A percentile compares a stretch with the other conserved stretches of the same genome.
Evolutionary conservation across 1,140 invertebrate genomes (phyloP).

Genomic region (Hylaeus anthracinus): DNA sequence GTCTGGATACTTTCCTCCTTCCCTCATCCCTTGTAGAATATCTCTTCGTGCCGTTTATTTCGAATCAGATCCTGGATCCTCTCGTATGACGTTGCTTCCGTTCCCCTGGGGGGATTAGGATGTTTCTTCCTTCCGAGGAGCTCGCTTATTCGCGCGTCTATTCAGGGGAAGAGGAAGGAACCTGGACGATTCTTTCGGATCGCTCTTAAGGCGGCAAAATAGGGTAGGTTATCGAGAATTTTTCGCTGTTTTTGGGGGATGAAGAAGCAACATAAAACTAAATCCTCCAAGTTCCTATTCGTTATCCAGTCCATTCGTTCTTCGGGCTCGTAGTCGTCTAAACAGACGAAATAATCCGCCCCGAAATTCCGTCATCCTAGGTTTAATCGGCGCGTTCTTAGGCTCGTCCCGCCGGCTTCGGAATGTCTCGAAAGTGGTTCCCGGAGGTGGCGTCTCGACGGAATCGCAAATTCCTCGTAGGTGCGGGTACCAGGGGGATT

Average conservation of each 20-base stretch:
- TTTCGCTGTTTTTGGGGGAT: conserved; percentile 22
- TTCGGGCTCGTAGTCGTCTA: background rate
- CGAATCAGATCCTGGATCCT: conserved; percentile 64
- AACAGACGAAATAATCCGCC: conserved; percentile 38
- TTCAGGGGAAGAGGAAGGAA: background rate
- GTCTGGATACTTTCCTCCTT: conserved; percentile 13
- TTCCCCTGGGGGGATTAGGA: conserved; percentile 44
- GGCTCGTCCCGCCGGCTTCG: conserved; percentile 19
- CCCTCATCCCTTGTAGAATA: conserved; percentile 23
- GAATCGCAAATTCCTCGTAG: conserved; percentile 76
- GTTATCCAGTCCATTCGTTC: too few species aligned
- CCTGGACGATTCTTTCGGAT: background rate
- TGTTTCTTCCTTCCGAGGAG: conserved; percentile 30
- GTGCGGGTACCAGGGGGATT: conserved; percentile 56
- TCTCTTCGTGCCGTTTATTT: conserved; percentile 59
- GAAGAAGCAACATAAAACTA: too few species aligned
- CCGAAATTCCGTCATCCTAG: conserved; percentile 27
- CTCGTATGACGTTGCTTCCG: conserved; percentile 59
- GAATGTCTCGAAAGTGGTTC: conserved; percentile 41
- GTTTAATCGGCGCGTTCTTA: conserved; percentile 37
- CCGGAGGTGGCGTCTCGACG: background rate
- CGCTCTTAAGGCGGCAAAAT: conserved; percentile 21
- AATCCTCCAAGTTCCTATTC: too few species aligned
- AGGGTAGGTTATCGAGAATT: conserved; percentile 43
- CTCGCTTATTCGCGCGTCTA: conserved; percentile 39